Base-by-base conservation (phyloP, 2,888 invertebrate genomes). In the Macaria liturata region DNA sequence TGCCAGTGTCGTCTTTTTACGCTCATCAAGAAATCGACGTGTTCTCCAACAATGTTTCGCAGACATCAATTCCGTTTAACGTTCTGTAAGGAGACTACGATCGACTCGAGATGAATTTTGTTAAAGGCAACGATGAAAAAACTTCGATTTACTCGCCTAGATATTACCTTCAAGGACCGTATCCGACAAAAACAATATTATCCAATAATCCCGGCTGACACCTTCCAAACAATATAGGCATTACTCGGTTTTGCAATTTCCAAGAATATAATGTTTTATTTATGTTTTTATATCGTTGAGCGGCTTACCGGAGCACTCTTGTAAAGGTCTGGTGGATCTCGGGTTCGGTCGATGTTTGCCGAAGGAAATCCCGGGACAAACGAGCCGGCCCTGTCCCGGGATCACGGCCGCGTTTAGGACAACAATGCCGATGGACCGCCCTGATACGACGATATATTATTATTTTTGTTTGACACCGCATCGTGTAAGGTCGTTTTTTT, bases 301-400 rank as follows among this genome's bases (percentile, higher is more conserved):
- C 78, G 76, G 79, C 79, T 83, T 82, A 74, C 81, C 81, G 84
- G 82, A 84, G 86, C 83, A 84, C 85, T 86, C 80, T 80, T 83
- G 84, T 81, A 84, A 86, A 87, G 88, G 88, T 84, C 86, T 84
- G 84, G 86, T 84, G 86, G 86, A 88, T 87, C 84, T 84, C 83
- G 86, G 86, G 82, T 84, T 83, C 79, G 80, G 85, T 75, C 83
- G 83, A 83, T 88, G 89, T 90, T 90, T 91, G 86, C 87, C 81
- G 80, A 86, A 83, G 90, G 87, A 87, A 86, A 86, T 86, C 80
- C 84, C 84, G 84, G 83, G 86, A 90, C 89, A 90, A 90, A 89
- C 88, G 87, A 88, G 85, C 77, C 77, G 49, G 52, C 4, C 42
- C 80, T 80, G 86, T 83, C 83, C 80, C 78, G 77, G 83, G 88